These are phyloP conservation scores for Scelioninae gen. 1 DNA, from an alignment of 2,888 invertebrate genomes.

Conservation along the genomic window DNA sequence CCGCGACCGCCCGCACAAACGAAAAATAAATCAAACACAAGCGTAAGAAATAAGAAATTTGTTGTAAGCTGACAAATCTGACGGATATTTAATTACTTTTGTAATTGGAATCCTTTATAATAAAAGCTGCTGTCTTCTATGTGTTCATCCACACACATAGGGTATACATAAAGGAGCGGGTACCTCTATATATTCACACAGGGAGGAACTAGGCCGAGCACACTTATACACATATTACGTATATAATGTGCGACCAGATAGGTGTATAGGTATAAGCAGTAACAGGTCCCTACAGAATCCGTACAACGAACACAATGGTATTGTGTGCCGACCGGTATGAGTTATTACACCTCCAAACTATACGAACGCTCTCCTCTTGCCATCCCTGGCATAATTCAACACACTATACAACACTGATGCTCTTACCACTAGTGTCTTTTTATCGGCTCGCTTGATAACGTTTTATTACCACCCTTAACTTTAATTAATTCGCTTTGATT, in stretches of 20 bases:
- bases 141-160: conserved; percentile 35
- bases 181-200: conserved; percentile 55
- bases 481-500: conserved; percentile 54
- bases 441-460: conserved; percentile 56
- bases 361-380: conserved; percentile 64
- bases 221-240: conserved; percentile 62
- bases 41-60: conserved; percentile 45
- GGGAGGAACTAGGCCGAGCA: conserved; percentile 52
- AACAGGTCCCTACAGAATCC: conserved; percentile 82
- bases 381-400: conserved; percentile 81
- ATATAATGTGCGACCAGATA: conserved; percentile 52
- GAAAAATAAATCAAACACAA: conserved; percentile 38
- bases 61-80: conserved; percentile 44
- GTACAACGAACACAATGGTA: conserved; percentile 82
- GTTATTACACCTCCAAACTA: conserved; percentile 81
- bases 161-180: conserved; percentile 46
- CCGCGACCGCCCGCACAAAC: not conserved
- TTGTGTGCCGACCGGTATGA: conserved; percentile 82
- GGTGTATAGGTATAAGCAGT: conserved; percentile 67
- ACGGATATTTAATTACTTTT: conserved; percentile 67
- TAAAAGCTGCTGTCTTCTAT: conserved; percentile 43
- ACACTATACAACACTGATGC: conserved; percentile 75
- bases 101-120: conserved; percentile 61
- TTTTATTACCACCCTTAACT: conserved; percentile 57
- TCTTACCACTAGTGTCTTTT: conserved; percentile 59